Percentiles rank a stretch among this genome's conserved stretches.
These are phyloP conservation scores for Maniola hyperantus DNA, from an alignment of 2,888 invertebrate species.

Conservation along the genomic window DNA sequence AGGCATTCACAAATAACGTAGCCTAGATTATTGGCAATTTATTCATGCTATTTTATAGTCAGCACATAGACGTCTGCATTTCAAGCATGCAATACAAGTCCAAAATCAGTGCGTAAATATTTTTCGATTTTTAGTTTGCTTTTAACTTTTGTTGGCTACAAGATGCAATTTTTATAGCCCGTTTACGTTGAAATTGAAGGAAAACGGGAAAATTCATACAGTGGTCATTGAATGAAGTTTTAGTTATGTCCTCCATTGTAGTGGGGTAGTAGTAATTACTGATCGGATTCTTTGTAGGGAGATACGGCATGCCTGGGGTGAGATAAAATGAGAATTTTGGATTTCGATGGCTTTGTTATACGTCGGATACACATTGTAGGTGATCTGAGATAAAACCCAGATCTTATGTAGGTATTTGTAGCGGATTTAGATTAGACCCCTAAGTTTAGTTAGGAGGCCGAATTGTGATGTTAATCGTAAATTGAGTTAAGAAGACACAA, in stretches of 20 bases:
- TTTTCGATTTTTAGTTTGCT: neutral
- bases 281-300: constrained; percentile 59
- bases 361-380: constrained; percentile 17
- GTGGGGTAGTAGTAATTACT: constrained; percentile 67
- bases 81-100: no score
- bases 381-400: constrained; percentile 5
- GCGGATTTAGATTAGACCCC: neutral
- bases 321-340: constrained; percentile 34
- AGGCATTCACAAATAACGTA: no score
- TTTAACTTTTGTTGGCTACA: neutral
- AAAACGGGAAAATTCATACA: constrained; percentile 48
- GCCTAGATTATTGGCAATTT: neutral
- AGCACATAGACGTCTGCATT: neutral
- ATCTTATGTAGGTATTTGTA: neutral
- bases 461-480: no score
- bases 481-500: neutral
- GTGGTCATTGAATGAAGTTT: constrained; percentile 59
- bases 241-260: constrained; percentile 52
- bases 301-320: constrained; percentile 55
- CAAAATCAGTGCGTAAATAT: neutral
- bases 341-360: constrained; percentile 36
- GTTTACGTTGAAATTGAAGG: constrained; percentile 33
- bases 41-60: neutral
- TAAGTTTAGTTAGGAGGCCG: neutral
- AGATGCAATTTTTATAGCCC: constrained; percentile 1